A percentile compares a stretch with the other conserved stretches of the same genome.
phyloP scores from a whole-genome alignment of 1,140 invertebrate species.

The Listronotus bonariensis region DNA sequence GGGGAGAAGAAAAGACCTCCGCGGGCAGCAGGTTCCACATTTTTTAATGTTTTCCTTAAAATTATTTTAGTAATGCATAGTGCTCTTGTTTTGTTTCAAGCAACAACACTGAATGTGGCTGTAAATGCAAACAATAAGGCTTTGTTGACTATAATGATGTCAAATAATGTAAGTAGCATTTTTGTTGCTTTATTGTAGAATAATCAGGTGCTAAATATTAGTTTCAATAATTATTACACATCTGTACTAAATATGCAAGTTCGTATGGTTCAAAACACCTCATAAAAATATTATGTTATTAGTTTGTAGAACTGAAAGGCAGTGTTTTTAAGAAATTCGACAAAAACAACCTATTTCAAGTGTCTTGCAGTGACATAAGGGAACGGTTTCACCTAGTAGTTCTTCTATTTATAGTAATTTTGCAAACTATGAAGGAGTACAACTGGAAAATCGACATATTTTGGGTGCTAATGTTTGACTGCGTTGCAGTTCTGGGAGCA shows the following conservation, averaged over 20 bases:
- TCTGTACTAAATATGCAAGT: too few relatives aligned
- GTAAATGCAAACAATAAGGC: constrained; percentile 99
- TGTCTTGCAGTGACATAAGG: constrained; percentile 93
- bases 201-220: too few relatives aligned
- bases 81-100: constrained; percentile 90
- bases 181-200: too few relatives aligned
- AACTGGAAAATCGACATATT: constrained; percentile 90
- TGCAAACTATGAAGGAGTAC: constrained; percentile 99
- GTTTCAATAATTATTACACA: too few relatives aligned
- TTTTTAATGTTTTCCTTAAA: constrained; percentile 7
- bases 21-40: too few relatives aligned
- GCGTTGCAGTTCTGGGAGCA: constrained; percentile 79
- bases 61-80: constrained; percentile 82
- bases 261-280: too few relatives aligned
- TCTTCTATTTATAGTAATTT: constrained; percentile 87
- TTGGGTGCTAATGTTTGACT: constrained; percentile 83
- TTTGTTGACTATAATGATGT: constrained; percentile 98
- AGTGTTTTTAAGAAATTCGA: constrained; percentile 99
- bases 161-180: constrained; percentile 89
- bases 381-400: constrained; percentile 95
- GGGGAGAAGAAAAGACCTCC: too few relatives aligned
- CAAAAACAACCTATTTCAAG: constrained; percentile 96
- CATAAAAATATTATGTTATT: constrained; percentile 31
- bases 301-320: constrained; percentile 99
- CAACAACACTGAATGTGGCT: constrained; percentile 96